phyloP scores from a whole-genome alignment of 2,888 invertebrate species.

The Lasioglossum marginatum region DNA sequence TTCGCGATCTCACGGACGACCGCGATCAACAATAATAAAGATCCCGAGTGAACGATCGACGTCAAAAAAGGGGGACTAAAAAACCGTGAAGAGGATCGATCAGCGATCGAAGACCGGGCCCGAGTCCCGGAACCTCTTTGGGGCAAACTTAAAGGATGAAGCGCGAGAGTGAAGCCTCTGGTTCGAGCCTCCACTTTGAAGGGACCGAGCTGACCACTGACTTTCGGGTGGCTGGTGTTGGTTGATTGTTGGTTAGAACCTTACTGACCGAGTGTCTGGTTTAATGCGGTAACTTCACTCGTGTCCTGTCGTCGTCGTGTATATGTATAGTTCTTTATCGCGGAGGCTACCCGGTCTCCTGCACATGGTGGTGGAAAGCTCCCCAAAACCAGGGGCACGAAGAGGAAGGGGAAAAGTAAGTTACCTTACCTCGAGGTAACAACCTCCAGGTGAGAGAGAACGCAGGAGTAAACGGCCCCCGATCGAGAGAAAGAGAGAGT shows the following conservation, averaged over 20 bases:
- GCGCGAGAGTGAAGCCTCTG: too few relatives aligned
- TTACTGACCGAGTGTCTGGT: slow-evolving; percentile 64
- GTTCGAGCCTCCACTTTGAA: slow-evolving; percentile 4
- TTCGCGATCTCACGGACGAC: not conserved
- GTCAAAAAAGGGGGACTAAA: not conserved
- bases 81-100: not conserved
- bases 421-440: slow-evolving; percentile 54
- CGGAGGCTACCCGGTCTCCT: slow-evolving; percentile 37
- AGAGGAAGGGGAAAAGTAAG: slow-evolving; percentile 34
- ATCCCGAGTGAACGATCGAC: not conserved
- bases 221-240: slow-evolving; percentile 19
- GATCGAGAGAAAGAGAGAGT: slow-evolving; percentile 2
- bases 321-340: slow-evolving; percentile 76
- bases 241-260: slow-evolving; percentile 56
- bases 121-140: not conserved
- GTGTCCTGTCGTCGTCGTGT: slow-evolving; percentile 65
- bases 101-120: not conserved
- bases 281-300: slow-evolving; percentile 55
- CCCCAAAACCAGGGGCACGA: slow-evolving; percentile 74
- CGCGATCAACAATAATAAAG: not conserved
- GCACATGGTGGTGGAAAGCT: slow-evolving; percentile 75
- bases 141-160: not conserved
- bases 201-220: slow-evolving; percentile 37
- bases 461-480: slow-evolving; percentile 49
- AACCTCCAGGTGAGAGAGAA: slow-evolving; percentile 62